These are phyloP conservation scores for Pyrochroa serraticornis DNA, from an alignment of 2,888 invertebrate species.

Conservation along the genomic window DNA sequence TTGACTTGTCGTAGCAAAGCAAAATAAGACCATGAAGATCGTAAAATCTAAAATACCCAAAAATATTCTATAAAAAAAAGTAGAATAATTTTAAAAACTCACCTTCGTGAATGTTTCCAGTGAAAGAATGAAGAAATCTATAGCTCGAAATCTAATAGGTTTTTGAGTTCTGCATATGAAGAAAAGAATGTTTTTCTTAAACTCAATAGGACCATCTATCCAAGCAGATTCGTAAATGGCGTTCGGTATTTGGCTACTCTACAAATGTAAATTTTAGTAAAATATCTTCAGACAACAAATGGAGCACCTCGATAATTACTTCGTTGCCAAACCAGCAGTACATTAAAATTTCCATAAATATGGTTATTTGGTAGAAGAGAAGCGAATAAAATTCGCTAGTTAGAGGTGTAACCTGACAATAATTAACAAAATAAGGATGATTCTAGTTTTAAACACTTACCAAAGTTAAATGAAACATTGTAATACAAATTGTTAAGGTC, in stretches of 20 bases:
- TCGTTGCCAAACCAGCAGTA: slow-evolving; percentile 19
- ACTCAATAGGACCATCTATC: neutral
- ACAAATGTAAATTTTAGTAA: neutral
- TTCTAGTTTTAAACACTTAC: neutral
- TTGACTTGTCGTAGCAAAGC: slow-evolving; percentile 8
- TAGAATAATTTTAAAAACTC: neutral
- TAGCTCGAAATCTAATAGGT: slow-evolving; percentile 6
- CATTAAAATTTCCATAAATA: slow-evolving; percentile 5
- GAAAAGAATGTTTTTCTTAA: slow-evolving; percentile 12
- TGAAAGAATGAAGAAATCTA: slow-evolving; percentile 5
- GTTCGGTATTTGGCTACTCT: slow-evolving; percentile 10
- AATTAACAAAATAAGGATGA: neutral
- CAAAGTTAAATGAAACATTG: slow-evolving; percentile 7
- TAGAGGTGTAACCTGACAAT: neutral
- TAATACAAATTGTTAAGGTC: neutral
- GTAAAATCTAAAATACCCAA: slow-evolving; percentile 12
- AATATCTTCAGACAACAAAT: no score
- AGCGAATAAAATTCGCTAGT: slow-evolving; percentile 6
- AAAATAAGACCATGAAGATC: slow-evolving; percentile 16
- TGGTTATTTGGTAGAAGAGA: neutral
- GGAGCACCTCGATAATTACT: slow-evolving; percentile 13
- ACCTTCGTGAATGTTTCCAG: slow-evolving; percentile 11
- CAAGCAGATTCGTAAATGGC: slow-evolving; percentile 11
- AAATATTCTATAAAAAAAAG: neutral
- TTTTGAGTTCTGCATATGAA: slow-evolving; percentile 8